Percentiles rank a stretch among this genome's conserved stretches.
Evolutionary conservation across 1,140 invertebrate genomes (phyloP).

Genomic region (Drosophila teissieri): DNA sequence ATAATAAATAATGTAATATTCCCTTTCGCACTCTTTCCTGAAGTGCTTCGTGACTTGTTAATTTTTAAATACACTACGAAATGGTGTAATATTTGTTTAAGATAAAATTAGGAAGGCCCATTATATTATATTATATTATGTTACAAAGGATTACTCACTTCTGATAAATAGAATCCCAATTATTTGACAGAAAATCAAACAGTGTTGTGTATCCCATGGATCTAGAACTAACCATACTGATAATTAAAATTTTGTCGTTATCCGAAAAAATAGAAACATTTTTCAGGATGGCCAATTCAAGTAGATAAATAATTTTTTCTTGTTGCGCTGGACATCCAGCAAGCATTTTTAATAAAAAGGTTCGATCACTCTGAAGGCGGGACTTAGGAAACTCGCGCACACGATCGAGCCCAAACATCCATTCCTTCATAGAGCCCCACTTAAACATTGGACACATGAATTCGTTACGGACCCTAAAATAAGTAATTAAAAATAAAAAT

Average conservation of each 20-base stretch:
- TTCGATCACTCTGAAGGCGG: conserved; percentile 89
- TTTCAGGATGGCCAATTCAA: conserved; percentile 89
- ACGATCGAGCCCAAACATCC: conserved; percentile 91
- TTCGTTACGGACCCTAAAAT: conserved; percentile 88
- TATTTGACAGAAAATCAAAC: conserved; percentile 88
- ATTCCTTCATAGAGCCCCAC: conserved; percentile 90
- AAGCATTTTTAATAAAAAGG: conserved; percentile 90
- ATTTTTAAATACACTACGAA: too few species aligned
- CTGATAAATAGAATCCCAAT: conserved; percentile 88
- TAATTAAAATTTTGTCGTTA: conserved; percentile 89
- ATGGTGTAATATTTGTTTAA: too few species aligned
- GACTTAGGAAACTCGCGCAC: conserved; percentile 89
- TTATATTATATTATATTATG: neutral
- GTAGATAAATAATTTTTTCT: conserved; percentile 88
- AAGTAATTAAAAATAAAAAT: too few species aligned
- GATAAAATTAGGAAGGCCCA: too few species aligned
- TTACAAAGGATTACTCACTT: conserved; percentile 85
- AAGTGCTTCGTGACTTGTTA: too few species aligned
- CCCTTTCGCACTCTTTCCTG: too few species aligned
- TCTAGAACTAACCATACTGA: conserved; percentile 88
- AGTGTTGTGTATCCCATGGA: conserved; percentile 89
- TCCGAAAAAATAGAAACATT: conserved; percentile 89
- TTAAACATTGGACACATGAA: conserved; percentile 91
- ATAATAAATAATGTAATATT: too few species aligned
- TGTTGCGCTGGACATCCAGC: conserved; percentile 90